Conservation (phyloP, 2,113 vertebrate species). For the Xenopus tropicalis region DNA sequence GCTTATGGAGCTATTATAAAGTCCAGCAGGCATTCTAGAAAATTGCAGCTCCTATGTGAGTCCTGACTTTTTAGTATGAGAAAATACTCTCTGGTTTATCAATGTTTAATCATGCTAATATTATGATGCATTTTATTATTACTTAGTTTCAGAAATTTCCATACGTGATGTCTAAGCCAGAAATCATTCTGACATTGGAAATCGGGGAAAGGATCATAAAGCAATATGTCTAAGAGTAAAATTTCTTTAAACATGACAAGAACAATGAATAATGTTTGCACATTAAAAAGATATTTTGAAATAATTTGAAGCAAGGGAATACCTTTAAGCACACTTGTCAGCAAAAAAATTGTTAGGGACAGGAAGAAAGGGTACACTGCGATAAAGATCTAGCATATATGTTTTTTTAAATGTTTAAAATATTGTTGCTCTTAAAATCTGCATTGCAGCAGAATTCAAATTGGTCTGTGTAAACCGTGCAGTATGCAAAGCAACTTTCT, state of each 20-base stretch:
- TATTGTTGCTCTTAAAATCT: too few species aligned
- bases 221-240: slow-evolving; percentile 51
- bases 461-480: too few species aligned
- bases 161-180: slow-evolving; percentile 18
- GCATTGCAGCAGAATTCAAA: too few species aligned
- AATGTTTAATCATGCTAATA: slow-evolving; percentile 53
- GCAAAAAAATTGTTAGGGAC: too few species aligned
- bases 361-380: too few species aligned
- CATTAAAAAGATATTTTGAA: slow-evolving; percentile 49
- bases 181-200: slow-evolving; percentile 47
- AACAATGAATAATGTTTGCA: slow-evolving; percentile 54
- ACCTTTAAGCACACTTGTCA: too few species aligned
- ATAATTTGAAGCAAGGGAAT: not conserved
- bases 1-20: slow-evolving; percentile 44
- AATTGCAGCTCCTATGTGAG: slow-evolving; percentile 32
- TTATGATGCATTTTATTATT: slow-evolving; percentile 45
- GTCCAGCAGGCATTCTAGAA: slow-evolving; percentile 39
- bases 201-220: slow-evolving; percentile 41
- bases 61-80: slow-evolving; percentile 25
- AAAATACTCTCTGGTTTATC: slow-evolving; percentile 49
- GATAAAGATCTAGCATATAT: too few species aligned
- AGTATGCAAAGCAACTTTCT: too few species aligned
- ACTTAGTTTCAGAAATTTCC: slow-evolving; percentile 2
- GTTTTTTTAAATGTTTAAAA: too few species aligned
- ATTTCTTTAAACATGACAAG: slow-evolving; percentile 49